Evolutionary conservation across 2,888 invertebrate genomes (phyloP).

Genomic region (Drosophila hamatofila): DNA sequence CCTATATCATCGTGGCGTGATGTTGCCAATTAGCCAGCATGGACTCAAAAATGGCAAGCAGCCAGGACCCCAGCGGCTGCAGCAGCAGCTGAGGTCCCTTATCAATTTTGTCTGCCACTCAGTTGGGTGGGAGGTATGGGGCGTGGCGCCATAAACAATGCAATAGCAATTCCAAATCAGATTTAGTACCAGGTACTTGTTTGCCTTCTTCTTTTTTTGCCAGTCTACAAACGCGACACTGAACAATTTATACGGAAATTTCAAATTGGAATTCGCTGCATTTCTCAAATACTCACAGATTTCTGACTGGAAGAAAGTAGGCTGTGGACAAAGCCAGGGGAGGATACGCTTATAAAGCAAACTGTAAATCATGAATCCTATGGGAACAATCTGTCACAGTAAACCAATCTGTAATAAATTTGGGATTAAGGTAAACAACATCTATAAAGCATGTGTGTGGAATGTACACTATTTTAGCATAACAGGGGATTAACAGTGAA

Average conservation of each 20-base stretch:
- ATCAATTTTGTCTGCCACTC: conserved; percentile 34
- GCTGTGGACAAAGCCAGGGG: not conserved
- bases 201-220: not conserved
- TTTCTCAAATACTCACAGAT: conserved; percentile 39
- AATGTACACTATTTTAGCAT: not conserved
- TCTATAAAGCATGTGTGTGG: not conserved
- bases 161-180: conserved; percentile 25
- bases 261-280: conserved; percentile 49
- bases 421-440: conserved; percentile 24
- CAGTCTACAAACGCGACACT: not conserved
- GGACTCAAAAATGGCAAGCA: conserved; percentile 22
- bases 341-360: conserved; percentile 19
- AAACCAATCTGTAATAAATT: conserved; percentile 60
- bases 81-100: conserved; percentile 26
- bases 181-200: conserved; percentile 18
- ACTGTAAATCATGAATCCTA: conserved; percentile 37
- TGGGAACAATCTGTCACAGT: conserved; percentile 50
- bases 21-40: conserved; percentile 52
- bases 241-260: conserved; percentile 32
- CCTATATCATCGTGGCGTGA: conserved; percentile 15
- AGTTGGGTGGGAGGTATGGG: not conserved
- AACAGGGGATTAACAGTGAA: not conserved
- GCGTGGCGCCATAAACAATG: conserved; percentile 32
- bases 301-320: conserved; percentile 13
- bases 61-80: conserved; percentile 2